Evolutionary conservation across 2,797 vertebrate species (phyloP), one percentile per base, ranked within the genome.

Genomic region (Sebastes iracundus): DNA sequence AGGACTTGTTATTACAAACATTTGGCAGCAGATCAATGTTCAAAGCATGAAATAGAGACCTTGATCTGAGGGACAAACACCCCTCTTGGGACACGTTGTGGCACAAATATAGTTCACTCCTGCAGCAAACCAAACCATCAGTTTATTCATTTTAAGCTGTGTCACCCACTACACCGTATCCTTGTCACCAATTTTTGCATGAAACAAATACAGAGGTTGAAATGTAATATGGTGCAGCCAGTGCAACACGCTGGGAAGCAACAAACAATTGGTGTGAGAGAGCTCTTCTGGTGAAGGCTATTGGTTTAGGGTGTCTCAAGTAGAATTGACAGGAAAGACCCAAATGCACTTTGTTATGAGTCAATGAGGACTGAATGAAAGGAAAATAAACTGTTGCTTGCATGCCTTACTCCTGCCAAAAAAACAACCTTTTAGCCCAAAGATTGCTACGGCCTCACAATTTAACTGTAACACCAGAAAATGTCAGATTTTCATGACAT

Each of bases 301-400:
- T 42, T 35, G 27, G 7, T 78, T 7, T 8, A 27, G 59, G 7
- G 7, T 27, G 20, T 82, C 64, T 27, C 1, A 62, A 67, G 53
- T 63, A 33, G 35, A 81, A 33, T 5, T 60, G 33, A 66, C 55
- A 56, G 64, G 13, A 56, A 76, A 35, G 70, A n/a, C 46, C 27
- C 23, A 65, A 53, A 61, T 20, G 49, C 35, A 22, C 13, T 32
- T 52, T 74, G 23, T 20, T 65, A 38, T 38, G 38, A 62, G 25
- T 80, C 63, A 72, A 23, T 59, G 53, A 64, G 23, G 60, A 49
- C 46, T 58, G 55, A 77, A 62, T 27, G 18, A 66, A n/a, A 70
- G 32, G 18, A 38, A 64, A 59, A 72, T 33, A 30, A 69, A 52
- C 64, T 59, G 72, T 46, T 74, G 59, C 46, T 35, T 25, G 8